phyloP scores from a whole-genome alignment of 2,113 vertebrate species.

The Rhegmatorhina hoffmannsi region DNA sequence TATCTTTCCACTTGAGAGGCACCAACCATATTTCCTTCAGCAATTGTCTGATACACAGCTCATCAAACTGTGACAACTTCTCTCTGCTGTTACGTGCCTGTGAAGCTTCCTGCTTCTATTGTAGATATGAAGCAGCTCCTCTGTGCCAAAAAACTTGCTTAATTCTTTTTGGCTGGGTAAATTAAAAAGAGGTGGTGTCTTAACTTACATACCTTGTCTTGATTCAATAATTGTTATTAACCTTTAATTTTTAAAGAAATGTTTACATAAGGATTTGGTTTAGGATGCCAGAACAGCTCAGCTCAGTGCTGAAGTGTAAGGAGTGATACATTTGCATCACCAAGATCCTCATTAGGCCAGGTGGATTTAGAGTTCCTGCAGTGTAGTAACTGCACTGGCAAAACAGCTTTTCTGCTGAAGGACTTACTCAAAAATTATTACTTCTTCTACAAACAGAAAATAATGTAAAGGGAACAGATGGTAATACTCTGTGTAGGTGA shows the following conservation, averaged over 20 bases:
- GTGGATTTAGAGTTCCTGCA: not conserved
- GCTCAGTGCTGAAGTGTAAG: not conserved
- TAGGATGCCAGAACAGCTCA: not conserved
- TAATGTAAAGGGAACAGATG: not conserved
- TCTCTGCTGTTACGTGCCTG: rapidly evolving
- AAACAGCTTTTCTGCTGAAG: not conserved
- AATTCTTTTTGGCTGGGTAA: not conserved
- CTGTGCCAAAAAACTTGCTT: not conserved
- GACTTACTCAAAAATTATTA: not conserved
- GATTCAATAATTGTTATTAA: not conserved
- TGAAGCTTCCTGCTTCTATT: not conserved
- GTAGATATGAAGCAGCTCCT: not conserved
- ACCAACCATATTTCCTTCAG: not conserved
- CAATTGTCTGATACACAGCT: not conserved
- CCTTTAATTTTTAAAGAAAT: not conserved
- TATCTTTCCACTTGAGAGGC: not conserved
- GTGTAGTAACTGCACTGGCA: not conserved
- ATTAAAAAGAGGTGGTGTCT: not conserved
- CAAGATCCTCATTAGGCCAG: not conserved
- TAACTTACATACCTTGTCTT: not conserved
- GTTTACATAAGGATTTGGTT: not conserved
- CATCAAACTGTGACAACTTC: not conserved
- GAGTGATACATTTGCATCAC: not conserved
- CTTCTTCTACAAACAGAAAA: not conserved
- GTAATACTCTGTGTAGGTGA: not conserved